Evolutionary conservation across 2,113 vertebrate species (phyloP).

Genomic region (Rhinolophus sinicus): DNA sequence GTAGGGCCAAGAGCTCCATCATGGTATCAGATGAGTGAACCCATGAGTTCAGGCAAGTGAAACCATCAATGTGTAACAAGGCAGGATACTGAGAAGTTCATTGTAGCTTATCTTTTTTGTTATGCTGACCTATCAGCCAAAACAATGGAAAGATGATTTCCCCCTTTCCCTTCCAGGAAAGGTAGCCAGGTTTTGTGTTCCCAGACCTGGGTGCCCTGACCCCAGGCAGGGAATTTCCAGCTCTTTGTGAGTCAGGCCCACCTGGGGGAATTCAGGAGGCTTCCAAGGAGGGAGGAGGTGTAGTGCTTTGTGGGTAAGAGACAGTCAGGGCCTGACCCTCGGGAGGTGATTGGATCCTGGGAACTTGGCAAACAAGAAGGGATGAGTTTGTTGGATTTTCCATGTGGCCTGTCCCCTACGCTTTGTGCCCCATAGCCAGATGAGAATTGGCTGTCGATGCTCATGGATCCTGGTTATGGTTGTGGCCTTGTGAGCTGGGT

Average conservation of each 20-base stretch:
- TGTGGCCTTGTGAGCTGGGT: neutral
- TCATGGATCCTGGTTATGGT: neutral
- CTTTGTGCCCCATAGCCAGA: neutral
- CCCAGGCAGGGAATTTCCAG: slow-evolving; percentile 58
- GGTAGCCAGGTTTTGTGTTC: slow-evolving; percentile 41
- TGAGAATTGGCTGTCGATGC: neutral
- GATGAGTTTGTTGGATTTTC: neutral
- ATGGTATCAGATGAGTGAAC: neutral
- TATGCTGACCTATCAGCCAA: neutral
- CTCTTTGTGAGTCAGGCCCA: slow-evolving; percentile 30
- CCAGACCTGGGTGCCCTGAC: slow-evolving; percentile 38
- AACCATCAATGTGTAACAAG: neutral
- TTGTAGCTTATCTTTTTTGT: neutral
- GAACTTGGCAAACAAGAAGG: neutral
- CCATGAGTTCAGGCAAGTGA: neutral
- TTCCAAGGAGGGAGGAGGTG: neutral
- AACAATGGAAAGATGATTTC: slow-evolving; percentile 36
- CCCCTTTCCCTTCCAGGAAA: slow-evolving; percentile 52
- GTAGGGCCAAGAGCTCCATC: neutral
- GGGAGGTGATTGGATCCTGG: neutral
- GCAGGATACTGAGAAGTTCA: neutral
- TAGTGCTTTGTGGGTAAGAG: neutral
- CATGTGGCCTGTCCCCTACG: fast-evolving
- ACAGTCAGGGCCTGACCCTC: neutral
- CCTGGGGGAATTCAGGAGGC: neutral